Evolutionary conservation across 64 coral and sea anemone species (phyloP), one percentile per base, ranked within the genome.

Genomic region (Platygyra sinensis): DNA sequence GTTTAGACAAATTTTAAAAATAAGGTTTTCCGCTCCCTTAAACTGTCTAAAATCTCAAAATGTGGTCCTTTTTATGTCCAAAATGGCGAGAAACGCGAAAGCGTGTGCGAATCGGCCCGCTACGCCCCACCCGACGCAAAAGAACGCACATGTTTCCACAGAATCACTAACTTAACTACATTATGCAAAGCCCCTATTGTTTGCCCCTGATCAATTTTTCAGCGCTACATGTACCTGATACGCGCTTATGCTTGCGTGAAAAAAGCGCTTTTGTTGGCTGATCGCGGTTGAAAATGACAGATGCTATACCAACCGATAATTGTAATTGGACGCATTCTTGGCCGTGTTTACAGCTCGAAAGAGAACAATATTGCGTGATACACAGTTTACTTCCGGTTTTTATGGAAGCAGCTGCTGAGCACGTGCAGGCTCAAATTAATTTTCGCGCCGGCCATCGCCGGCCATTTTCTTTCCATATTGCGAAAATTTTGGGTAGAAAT

Each of bases 141-240:
- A 86, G 88, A 96, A 94, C 91, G 95, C 95, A 96, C 95, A 96
- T 96, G 95, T 94, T 96, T 94, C 83, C 83, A 91, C 94, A 81
- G 92, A 94, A 93, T 96, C 83, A 65, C 87, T 81, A 80, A 87
- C 90, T 81, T 96, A 96, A 94, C 88, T 96, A 87, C 87, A 93
- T 96, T 96, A 96, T 94, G 95, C 91, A 93, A 96, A 94, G 93
- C 94, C 78, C 94, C 95, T 27, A 96, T 96, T 96, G 95, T 96
- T 94, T 96, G 52, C 17, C 81, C 69, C 67, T 86, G 91, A 87
- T 96, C 92, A 90, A 91, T 96, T 96, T 89, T 96, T 96, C 95
- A 96, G 92, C 91, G 88, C 88, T 94, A 88, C 92, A 90, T 80
- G 90, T 93, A 87, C 77, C 91, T 86, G 95, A 90, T 90, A 93